Evolutionary conservation across 2,888 invertebrate species (phyloP).

Genomic region (Drosophila austrosaltans): DNA sequence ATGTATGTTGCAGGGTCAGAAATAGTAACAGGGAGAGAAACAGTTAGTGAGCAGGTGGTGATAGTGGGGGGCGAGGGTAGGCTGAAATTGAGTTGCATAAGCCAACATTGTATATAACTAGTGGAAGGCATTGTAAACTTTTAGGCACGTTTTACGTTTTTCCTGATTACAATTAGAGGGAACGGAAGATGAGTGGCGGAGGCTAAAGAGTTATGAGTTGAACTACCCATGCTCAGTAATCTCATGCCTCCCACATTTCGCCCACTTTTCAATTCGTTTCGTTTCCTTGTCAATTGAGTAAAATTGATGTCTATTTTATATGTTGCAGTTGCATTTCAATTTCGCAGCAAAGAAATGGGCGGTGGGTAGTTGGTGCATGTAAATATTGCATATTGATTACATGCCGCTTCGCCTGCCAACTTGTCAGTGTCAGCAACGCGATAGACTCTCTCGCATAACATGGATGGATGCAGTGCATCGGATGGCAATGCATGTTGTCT

Average conservation of each 20-base stretch:
- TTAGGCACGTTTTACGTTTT: conserved; percentile 10
- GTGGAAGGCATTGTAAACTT: conserved; percentile 7
- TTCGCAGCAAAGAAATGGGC: conserved; percentile 20
- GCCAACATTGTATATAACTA: conserved; percentile 4
- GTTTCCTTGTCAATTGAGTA: conserved; percentile 51
- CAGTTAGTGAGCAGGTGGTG: background rate
- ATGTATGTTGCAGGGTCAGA: conserved; percentile 19
- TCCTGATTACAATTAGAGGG: conserved; percentile 3
- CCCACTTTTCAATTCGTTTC: conserved; percentile 44
- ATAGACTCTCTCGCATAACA: conserved; percentile 14
- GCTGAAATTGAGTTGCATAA: conserved; percentile 6
- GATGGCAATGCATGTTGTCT: conserved; percentile 20
- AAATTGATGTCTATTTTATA: conserved; percentile 49
- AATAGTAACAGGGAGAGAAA: background rate
- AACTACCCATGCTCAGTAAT: background rate
- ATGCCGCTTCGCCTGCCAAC: conserved; percentile 60
- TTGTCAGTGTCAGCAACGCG: conserved; percentile 58
- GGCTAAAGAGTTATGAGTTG: background rate
- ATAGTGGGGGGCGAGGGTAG: background rate
- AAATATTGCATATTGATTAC: conserved; percentile 65
- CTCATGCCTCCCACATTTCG: conserved; percentile 27
- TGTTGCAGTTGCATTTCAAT: conserved; percentile 49
- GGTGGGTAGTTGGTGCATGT: conserved; percentile 17
- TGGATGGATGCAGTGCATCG: conserved; percentile 8
- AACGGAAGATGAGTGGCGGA: background rate